phyloP scores from a whole-genome alignment of 2,797 vertebrate species.

The Sebastes minor region DNA sequence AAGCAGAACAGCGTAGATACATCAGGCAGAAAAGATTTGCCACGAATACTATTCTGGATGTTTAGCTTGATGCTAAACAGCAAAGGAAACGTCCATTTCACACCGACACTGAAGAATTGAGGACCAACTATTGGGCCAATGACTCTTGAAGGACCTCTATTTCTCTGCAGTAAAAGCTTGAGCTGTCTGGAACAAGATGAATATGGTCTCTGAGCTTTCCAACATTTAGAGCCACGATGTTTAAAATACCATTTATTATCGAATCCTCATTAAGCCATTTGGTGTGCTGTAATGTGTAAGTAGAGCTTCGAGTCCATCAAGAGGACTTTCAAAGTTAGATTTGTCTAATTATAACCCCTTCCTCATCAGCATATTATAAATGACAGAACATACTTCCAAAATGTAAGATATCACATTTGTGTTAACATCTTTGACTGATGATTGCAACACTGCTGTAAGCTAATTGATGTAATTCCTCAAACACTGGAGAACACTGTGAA shows the following conservation, averaged over 20 bases:
- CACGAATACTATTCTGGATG: not conserved
- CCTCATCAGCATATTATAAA: not conserved
- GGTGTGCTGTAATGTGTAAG: not conserved
- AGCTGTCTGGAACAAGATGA: not conserved
- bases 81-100: constrained; percentile 14
- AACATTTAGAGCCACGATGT: not conserved
- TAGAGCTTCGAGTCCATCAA: not conserved
- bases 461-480: constrained; percentile 25
- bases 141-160: not conserved
- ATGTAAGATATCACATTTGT: not conserved
- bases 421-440: constrained; percentile 12
- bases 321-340: not conserved
- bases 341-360: not conserved
- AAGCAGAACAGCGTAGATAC: not conserved
- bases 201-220: not conserved
- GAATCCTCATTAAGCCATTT: not conserved
- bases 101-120: constrained; percentile 1
- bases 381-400: not conserved
- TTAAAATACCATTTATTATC: not conserved
- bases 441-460: not conserved
- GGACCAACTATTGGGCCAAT: not conserved
- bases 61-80: constrained; percentile 26
- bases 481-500: not conserved
- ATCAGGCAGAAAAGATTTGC: constrained; percentile 6
- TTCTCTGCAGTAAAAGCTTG: not conserved